These are phyloP conservation scores for Onychorhynchus coronatus DNA, from an alignment of 2,113 vertebrate genomes.

Conservation along the genomic window DNA sequence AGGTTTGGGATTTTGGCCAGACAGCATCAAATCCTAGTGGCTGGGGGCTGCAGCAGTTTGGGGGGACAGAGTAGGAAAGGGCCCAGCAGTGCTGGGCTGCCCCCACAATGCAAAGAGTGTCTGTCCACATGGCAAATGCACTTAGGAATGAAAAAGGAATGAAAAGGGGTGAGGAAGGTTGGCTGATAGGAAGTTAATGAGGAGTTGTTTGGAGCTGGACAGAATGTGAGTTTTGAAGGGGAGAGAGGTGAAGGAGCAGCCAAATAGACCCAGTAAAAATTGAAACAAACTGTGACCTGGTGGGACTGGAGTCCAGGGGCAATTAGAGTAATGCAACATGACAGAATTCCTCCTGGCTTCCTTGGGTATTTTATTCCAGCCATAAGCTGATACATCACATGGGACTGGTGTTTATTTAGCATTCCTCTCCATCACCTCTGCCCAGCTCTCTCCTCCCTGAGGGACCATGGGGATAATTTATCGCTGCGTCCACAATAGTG, in stretches of 20 bases:
- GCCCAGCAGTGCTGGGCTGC: neutral
- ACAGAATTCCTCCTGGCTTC: slow-evolving; percentile 51
- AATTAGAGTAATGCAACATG: slow-evolving; percentile 48
- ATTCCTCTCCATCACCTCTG: slow-evolving; percentile 45
- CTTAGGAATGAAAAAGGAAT: neutral
- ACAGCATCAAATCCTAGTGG: neutral
- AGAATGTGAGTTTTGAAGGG: slow-evolving; percentile 4
- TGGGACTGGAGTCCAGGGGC: slow-evolving; percentile 17
- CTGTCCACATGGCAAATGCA: neutral
- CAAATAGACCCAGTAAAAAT: slow-evolving; percentile 10
- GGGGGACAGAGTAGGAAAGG: neutral
- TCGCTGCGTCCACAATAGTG: neutral
- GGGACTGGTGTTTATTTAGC: slow-evolving; percentile 50
- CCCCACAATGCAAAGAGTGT: neutral
- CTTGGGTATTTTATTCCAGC: slow-evolving; percentile 35
- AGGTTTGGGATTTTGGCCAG: neutral
- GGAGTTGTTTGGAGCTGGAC: neutral
- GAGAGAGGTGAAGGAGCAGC: slow-evolving; percentile 24
- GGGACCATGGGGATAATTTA: neutral
- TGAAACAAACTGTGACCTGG: slow-evolving; percentile 27
- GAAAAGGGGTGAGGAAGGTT: neutral
- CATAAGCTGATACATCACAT: slow-evolving; percentile 37
- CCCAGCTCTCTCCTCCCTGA: neutral
- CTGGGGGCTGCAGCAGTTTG: neutral
- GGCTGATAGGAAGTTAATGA: slow-evolving; percentile 12